Percentiles rank a stretch among this genome's conserved stretches.
Conservation (phyloP, 2,888 invertebrate genomes). For the Barypeithes pellucidus region DNA sequence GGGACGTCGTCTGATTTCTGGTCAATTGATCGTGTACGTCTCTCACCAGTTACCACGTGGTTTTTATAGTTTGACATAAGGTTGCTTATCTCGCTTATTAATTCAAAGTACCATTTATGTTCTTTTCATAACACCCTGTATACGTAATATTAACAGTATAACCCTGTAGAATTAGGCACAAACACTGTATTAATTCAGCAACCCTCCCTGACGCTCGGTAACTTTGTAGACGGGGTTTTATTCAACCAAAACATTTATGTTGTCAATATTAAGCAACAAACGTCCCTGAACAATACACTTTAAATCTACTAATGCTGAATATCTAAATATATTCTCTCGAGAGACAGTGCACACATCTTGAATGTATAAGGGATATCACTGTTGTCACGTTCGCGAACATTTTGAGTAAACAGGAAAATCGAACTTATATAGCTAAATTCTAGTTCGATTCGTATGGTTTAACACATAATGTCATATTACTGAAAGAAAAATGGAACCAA, state of each 20-base stretch:
- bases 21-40: too few relatives aligned
- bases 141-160: not conserved
- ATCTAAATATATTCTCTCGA: constrained; percentile 7
- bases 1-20: too few relatives aligned
- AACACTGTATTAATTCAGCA: not conserved
- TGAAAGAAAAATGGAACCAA: too few relatives aligned
- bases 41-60: too few relatives aligned
- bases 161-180: not conserved
- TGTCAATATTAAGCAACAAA: not conserved
- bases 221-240: constrained; percentile 15
- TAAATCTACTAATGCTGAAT: not conserved
- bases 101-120: too few relatives aligned
- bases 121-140: too few relatives aligned
- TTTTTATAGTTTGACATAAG: too few relatives aligned
- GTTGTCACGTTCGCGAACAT: not conserved
- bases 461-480: too few relatives aligned
- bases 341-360: not conserved
- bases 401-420: not conserved
- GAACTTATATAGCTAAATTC: not conserved
- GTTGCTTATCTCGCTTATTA: too few relatives aligned
- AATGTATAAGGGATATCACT: not conserved
- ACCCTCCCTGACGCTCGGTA: not conserved
- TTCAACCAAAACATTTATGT: constrained; percentile 7
- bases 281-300: constrained; percentile 1
- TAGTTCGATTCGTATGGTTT: too few relatives aligned